Percentiles rank a stretch among this genome's conserved stretches.
Conservation (phyloP, 1,140 invertebrate genomes). For the Monomorium pharaonis region DNA sequence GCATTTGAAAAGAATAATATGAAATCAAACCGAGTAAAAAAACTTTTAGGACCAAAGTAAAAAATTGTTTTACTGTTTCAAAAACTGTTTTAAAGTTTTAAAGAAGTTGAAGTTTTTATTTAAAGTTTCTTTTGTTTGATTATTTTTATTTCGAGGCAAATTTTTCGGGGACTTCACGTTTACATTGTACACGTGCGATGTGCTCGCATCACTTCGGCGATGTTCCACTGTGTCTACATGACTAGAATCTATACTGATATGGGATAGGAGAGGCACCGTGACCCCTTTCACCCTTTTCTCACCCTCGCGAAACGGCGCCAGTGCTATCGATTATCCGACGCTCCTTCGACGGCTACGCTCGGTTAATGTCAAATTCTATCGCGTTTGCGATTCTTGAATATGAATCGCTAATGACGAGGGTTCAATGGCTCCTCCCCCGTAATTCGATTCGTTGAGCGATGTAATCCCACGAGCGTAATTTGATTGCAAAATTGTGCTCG, state of each 20-base stretch:
- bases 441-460: background rate
- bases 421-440: background rate
- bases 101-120: no score
- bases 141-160: background rate
- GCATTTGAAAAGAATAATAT: no score
- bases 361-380: conserved; percentile 20
- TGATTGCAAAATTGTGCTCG: background rate
- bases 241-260: background rate
- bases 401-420: background rate
- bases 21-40: no score
- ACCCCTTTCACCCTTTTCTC: conserved; percentile 11
- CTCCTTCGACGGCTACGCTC: conserved; percentile 2
- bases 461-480: background rate
- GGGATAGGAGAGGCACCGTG: background rate
- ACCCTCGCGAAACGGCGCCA: conserved; percentile 38
- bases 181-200: background rate
- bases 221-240: background rate
- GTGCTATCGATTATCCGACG: conserved; percentile 64
- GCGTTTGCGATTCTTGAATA: background rate
- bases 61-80: no score
- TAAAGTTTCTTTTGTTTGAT: no score
- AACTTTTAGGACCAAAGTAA: no score
- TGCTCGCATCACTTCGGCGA: background rate
- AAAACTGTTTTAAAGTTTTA: no score
- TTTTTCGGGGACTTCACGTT: background rate